Conservation (phyloP, 2,888 invertebrate genomes). For the Gymnocheta viridis region DNA sequence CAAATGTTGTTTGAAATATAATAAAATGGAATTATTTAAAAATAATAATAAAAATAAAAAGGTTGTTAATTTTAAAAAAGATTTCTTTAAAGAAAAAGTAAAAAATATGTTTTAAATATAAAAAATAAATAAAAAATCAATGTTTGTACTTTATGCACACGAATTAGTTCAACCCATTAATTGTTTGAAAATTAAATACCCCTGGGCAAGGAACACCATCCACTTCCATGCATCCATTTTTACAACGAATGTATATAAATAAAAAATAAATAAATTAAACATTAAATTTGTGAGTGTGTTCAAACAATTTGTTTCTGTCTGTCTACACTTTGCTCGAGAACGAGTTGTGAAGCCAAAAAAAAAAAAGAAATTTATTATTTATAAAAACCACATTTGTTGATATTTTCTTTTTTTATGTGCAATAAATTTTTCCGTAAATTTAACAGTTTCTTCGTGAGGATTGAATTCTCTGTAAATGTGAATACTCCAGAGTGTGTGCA, state of each 20-base stretch:
- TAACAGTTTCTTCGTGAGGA: slow-evolving; percentile 13
- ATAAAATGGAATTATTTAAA: too few relatives aligned
- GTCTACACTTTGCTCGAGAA: background rate
- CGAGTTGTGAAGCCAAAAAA: background rate
- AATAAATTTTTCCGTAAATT: too few relatives aligned
- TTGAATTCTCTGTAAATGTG: background rate
- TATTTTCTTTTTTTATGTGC: slow-evolving; percentile 9
- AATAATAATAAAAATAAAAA: too few relatives aligned
- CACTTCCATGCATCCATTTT: background rate
- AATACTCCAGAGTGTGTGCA: background rate
- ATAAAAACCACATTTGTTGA: slow-evolving; percentile 19
- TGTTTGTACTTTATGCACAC: background rate
- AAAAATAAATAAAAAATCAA: background rate
- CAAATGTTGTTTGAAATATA: too few relatives aligned
- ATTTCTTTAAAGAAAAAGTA: background rate
- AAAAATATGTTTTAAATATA: background rate
- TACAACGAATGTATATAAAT: too few relatives aligned
- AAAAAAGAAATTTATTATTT: slow-evolving; percentile 32
- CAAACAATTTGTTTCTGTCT: slow-evolving; percentile 35
- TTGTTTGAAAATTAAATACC: slow-evolving; percentile 11
- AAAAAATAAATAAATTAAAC: background rate
- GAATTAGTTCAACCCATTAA: background rate
- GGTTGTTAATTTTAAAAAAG: too few relatives aligned
- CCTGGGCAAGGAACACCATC: slow-evolving; percentile 8
- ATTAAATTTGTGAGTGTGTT: slow-evolving; percentile 8